Conservation (phyloP, 2,888 invertebrate species). For the Aelia acuminata region DNA sequence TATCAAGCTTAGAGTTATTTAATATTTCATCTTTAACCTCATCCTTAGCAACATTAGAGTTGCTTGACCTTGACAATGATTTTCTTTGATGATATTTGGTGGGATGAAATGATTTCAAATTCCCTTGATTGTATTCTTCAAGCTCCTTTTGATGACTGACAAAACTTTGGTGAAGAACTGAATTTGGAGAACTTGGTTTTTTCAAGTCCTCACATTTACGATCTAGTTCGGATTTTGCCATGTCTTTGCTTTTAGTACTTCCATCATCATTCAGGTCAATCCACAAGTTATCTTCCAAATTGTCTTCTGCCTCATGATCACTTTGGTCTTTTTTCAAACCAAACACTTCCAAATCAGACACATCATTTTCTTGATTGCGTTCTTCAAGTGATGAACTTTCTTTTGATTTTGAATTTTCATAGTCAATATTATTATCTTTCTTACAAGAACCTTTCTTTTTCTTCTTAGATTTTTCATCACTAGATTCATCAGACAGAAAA, state of each 20-base stretch:
- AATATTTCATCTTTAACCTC: not conserved
- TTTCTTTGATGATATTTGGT: not conserved
- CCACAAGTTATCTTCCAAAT: not conserved
- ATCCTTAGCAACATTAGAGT: not conserved
- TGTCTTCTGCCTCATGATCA: not conserved
- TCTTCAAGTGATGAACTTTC: not conserved
- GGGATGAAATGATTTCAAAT: not conserved
- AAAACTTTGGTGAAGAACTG: not conserved
- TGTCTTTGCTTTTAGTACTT: not conserved
- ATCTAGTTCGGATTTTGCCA: not conserved
- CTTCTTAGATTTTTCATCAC: not conserved
- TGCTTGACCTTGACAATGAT: not conserved
- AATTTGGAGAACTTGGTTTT: not conserved
- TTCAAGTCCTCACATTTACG: not conserved
- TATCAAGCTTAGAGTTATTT: not conserved
- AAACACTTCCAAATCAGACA: conserved; percentile 12
- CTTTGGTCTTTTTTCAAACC: conserved; percentile 11
- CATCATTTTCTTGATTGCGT: not conserved
- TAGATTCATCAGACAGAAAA: not conserved
- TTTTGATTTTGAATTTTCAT: not conserved
- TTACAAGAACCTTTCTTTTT: not conserved
- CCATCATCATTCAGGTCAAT: not conserved
- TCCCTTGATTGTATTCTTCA: not conserved
- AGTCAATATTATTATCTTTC: not conserved
- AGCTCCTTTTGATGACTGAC: not conserved